phyloP scores from a whole-genome alignment of 2,888 invertebrate species.

The Nycteola revayana region DNA sequence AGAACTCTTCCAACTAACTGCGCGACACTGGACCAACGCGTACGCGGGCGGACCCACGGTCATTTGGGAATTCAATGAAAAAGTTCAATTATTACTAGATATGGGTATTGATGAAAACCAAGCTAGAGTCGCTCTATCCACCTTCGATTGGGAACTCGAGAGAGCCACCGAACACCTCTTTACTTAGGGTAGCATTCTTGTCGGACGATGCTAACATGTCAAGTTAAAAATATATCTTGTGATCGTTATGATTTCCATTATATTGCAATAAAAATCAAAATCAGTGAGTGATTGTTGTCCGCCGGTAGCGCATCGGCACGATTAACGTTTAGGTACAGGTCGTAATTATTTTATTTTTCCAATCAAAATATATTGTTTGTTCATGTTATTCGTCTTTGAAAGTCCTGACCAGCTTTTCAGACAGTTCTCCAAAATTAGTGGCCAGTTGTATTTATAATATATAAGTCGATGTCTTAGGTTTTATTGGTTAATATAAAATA shows the following conservation, averaged over 20 bases:
- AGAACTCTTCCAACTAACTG: conserved; percentile 94
- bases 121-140: conserved; percentile 94
- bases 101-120: conserved; percentile 97
- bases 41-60: conserved; percentile 90
- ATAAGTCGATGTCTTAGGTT: no score
- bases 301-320: no score
- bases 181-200: conserved; percentile 45
- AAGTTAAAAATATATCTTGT: conserved; percentile 16
- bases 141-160: conserved; percentile 96
- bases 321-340: no score
- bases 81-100: conserved; percentile 93
- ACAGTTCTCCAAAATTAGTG: no score
- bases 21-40: conserved; percentile 96
- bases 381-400: no score
- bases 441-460: no score
- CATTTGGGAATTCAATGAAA: conserved; percentile 89
- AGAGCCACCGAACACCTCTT: conserved; percentile 90
- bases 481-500: no score
- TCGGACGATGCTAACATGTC: conserved; percentile 19
- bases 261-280: no score
- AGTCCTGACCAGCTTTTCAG: no score
- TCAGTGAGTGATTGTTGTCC: no score
- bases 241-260: conserved; percentile 11
- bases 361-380: no score
- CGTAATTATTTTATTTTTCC: no score